These are phyloP conservation scores for Corydoras sp. DNA, from an alignment of 2,113 vertebrate species.

Conservation along the genomic window DNA sequence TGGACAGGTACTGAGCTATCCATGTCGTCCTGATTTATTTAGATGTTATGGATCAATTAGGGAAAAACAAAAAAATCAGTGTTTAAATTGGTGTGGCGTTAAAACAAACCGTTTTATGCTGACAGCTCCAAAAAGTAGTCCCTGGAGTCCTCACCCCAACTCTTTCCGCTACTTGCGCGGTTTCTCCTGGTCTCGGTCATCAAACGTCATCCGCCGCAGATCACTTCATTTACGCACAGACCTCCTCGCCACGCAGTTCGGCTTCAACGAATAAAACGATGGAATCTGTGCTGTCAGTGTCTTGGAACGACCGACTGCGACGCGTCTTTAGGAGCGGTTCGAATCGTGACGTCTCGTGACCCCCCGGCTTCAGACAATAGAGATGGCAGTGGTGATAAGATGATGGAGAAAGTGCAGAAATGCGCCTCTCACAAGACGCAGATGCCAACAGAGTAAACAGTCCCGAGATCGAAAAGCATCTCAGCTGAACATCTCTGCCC, in stretches of 20 bases:
- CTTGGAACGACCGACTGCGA: background rate
- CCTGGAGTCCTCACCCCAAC: slow-evolving; percentile 36
- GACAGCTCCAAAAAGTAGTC: slow-evolving; percentile 26
- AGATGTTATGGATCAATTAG: too few species aligned
- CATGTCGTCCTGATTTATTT: too few species aligned
- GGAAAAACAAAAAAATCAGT: too few species aligned
- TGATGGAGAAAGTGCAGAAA: slow-evolving; percentile 56
- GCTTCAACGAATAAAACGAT: background rate
- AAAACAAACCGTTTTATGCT: slow-evolving; percentile 32
- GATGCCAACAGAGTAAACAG: slow-evolving; percentile 43
- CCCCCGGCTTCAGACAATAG: slow-evolving; percentile 70
- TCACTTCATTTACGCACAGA: slow-evolving; percentile 16
- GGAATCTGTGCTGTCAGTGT: background rate
- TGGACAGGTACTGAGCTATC: too few species aligned
- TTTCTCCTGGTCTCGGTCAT: slow-evolving; percentile 16
- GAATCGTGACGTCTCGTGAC: slow-evolving; percentile 41
- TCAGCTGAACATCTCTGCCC: too few species aligned
- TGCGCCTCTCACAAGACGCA: slow-evolving; percentile 46
- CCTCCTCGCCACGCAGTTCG: background rate
- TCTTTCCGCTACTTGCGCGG: slow-evolving; percentile 49
- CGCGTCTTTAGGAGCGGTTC: background rate
- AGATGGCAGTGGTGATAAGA: slow-evolving; percentile 55
- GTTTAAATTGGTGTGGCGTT: background rate
- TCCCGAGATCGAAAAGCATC: background rate
- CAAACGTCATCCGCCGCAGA: slow-evolving; percentile 52